These are phyloP conservation scores for Pachliopta kotzebuea DNA, from an alignment of 2,888 invertebrate species.

Conservation along the genomic window DNA sequence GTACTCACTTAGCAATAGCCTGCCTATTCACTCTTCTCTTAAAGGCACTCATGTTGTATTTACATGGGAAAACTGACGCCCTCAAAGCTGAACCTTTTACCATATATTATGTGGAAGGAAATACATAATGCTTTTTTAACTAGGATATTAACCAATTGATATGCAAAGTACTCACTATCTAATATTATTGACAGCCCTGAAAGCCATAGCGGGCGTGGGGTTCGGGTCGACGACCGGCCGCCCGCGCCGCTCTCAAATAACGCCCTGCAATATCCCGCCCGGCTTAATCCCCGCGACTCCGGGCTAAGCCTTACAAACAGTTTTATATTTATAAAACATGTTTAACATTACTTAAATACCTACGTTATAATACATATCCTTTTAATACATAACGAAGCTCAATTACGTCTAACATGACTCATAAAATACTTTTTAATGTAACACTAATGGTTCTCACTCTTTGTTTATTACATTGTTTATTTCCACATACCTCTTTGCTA, in stretches of 20 bases:
- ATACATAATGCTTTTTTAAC: not conserved
- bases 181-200: conserved; percentile 53
- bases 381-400: not conserved
- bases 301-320: conserved; percentile 50
- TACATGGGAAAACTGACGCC: no score
- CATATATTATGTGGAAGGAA: no score
- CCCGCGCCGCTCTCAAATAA: conserved; percentile 68
- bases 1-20: no score
- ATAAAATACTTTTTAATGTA: not conserved
- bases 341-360: conserved; percentile 31
- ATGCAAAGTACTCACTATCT: conserved; percentile 5
- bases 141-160: not conserved
- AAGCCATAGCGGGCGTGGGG: conserved; percentile 53
- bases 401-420: not conserved
- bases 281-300: conserved; percentile 54
- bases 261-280: conserved; percentile 67
- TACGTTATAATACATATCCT: conserved; percentile 11
- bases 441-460: not conserved
- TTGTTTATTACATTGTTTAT: not conserved
- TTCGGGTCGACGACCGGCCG: conserved; percentile 67
- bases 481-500: not conserved
- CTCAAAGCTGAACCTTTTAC: no score
- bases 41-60: no score
- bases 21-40: no score
- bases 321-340: conserved; percentile 33